Evolutionary conservation across 2,797 vertebrate genomes (phyloP).

Genomic region (Pagetopsis macropterus): DNA sequence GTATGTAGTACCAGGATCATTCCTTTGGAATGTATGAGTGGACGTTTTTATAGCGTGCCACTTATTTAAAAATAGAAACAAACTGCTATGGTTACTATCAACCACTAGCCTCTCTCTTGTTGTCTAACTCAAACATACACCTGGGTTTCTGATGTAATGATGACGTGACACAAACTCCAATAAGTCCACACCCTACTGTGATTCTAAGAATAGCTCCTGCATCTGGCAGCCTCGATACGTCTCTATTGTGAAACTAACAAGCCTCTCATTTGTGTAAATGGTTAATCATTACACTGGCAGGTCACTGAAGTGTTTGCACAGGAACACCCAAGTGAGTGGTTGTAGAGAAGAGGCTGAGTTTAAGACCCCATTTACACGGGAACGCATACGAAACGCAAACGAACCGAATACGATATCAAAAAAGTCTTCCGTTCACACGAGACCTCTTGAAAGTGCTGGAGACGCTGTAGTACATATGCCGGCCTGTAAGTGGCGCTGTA

Average conservation of each 20-base stretch:
- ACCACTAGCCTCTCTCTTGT: conserved; percentile 40
- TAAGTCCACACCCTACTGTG: conserved; percentile 9
- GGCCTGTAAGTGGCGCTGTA: no score
- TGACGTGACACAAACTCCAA: conserved; percentile 5
- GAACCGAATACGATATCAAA: no score
- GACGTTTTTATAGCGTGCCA: background rate
- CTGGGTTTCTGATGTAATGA: conserved; percentile 21
- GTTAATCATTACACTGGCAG: conserved; percentile 63
- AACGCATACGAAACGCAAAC: no score
- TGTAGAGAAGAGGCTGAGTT: background rate
- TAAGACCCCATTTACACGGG: no score
- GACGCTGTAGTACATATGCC: no score
- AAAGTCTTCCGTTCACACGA: no score
- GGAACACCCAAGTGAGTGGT: conserved; percentile 19
- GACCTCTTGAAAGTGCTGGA: no score
- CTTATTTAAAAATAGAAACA: background rate
- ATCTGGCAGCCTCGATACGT: background rate
- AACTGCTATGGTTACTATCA: conserved; percentile 27
- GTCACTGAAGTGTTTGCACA: conserved; percentile 31
- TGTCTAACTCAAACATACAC: background rate
- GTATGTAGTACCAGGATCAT: background rate
- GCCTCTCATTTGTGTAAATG: conserved; percentile 28
- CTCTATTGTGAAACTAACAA: conserved; percentile 17
- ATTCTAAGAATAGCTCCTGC: conserved; percentile 36
- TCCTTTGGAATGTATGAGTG: conserved; percentile 20